These are phyloP conservation scores for Ornithoptera priamus DNA, from an alignment of 2,888 invertebrate genomes.

Conservation along the genomic window DNA sequence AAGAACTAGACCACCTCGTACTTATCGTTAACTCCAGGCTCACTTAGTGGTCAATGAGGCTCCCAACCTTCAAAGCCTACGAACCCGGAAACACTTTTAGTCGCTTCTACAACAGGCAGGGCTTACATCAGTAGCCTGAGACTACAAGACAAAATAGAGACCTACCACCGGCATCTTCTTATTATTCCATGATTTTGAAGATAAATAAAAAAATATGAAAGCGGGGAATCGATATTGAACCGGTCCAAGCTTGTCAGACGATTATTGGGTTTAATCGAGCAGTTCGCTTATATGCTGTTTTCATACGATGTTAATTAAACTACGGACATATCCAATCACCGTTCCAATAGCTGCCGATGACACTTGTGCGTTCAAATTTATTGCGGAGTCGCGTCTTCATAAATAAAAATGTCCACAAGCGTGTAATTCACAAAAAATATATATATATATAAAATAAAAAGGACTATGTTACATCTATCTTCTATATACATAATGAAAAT, in stretches of 20 bases:
- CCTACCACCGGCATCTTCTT: too few relatives aligned
- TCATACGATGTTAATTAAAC: constrained; percentile 18
- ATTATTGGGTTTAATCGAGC: constrained; percentile 14
- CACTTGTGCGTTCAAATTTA: constrained; percentile 8
- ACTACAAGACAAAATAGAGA: too few relatives aligned
- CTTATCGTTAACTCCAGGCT: too few relatives aligned
- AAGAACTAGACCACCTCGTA: too few relatives aligned
- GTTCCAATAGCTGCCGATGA: constrained; percentile 17
- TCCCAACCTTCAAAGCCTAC: too few relatives aligned
- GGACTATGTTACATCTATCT: too few relatives aligned
- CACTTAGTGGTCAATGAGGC: too few relatives aligned
- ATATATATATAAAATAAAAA: not conserved
- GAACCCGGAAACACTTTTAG: too few relatives aligned
- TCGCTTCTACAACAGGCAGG: too few relatives aligned
- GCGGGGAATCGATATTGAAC: not conserved
- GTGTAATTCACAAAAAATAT: not conserved
- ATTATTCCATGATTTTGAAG: too few relatives aligned
- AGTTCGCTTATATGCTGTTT: constrained; percentile 15
- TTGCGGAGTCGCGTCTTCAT: constrained; percentile 7
- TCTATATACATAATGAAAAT: too few relatives aligned
- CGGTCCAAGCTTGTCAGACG: not conserved
- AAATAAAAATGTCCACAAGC: not conserved
- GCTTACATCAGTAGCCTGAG: too few relatives aligned
- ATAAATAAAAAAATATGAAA: not conserved
- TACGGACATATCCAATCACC: constrained; percentile 18